A percentile compares a stretch with the other conserved stretches of the same genome.
phyloP scores from a whole-genome alignment of 2,113 vertebrate genomes.

The Thermophis baileyi region DNA sequence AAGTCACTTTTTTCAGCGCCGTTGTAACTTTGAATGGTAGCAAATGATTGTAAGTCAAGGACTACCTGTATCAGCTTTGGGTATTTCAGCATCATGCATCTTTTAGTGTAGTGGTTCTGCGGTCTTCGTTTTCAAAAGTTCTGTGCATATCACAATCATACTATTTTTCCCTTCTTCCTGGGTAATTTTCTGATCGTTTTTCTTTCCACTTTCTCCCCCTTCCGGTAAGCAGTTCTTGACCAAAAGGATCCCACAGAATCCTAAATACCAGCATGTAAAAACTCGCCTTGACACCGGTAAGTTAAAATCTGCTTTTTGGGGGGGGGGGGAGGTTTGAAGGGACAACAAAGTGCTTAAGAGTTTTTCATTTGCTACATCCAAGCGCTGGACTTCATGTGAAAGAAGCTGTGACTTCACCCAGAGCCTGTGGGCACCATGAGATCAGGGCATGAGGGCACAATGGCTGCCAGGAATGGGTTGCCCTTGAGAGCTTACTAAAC shows the following conservation, averaged over 20 bases:
- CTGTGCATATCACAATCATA: neutral
- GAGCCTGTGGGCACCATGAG: accelerated
- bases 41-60: neutral
- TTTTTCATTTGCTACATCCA: neutral
- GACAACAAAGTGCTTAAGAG: accelerated
- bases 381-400: neutral
- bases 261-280: constrained; percentile 85
- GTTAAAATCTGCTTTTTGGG: neutral
- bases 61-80: neutral
- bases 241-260: constrained; percentile 85
- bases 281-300: constrained; percentile 89
- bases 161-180: neutral
- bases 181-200: neutral
- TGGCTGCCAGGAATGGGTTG: neutral
- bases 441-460: neutral
- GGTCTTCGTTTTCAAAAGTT: neutral
- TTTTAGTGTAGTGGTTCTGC: neutral
- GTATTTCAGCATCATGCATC: neutral
- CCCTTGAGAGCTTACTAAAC: neutral
- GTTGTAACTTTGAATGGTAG: neutral
- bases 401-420: neutral
- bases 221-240: constrained; percentile 75
- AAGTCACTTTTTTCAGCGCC: neutral
- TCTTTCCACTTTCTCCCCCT: neutral
- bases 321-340: accelerated